Evolutionary conservation across 2,113 vertebrate species (phyloP), one percentile per base, ranked within the genome.

Genomic region (Falcunculus frontatus): DNA sequence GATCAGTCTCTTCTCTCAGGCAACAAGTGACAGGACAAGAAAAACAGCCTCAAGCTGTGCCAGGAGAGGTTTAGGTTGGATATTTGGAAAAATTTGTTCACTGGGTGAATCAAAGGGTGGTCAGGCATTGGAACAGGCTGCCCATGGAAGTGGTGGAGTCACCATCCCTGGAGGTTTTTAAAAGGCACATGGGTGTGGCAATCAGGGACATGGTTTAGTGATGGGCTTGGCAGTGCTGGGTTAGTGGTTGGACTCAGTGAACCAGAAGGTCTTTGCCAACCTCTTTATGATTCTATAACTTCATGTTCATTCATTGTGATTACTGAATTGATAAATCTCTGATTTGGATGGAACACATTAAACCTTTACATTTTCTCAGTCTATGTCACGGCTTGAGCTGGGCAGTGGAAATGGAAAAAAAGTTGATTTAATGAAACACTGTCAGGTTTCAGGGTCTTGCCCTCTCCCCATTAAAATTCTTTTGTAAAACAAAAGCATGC

Each of bases 401-500:
- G 20, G 59, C 80, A 89, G 65, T 73, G 29, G 89, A 93, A 90
- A 75, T 39, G 23, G 30, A 74, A 89, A 73, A 64, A 63, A 74
- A 16, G 8, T 13, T 70, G 42, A 83, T 69, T 89, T 88, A 95
- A 95, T 89, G 57, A 96, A 93, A 93, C 14, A 55, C 9, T 41
- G 32, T 59, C 41, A 86, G 94, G 23, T 84, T 97, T 94, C 44
- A 96, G 49, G 70, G 82, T 67, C 74, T 95, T 91, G 68, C 74
- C 91, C 64, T 68, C 39, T 81, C 18, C 6, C 11, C 18, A 80
- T 96, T 97, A 97, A 97, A 95, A 96, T 97, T 96, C 74, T 78
- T 96, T 6, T 57, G 17, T 73, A 83, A 96, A 96, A 97, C 63
- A 97, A 94, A 95, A 87, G 67, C 94, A 90, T 95, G 77, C 39